These are phyloP conservation scores for Drosophila busckii DNA, from an alignment of 1,140 invertebrate genomes.

Conservation along the genomic window DNA sequence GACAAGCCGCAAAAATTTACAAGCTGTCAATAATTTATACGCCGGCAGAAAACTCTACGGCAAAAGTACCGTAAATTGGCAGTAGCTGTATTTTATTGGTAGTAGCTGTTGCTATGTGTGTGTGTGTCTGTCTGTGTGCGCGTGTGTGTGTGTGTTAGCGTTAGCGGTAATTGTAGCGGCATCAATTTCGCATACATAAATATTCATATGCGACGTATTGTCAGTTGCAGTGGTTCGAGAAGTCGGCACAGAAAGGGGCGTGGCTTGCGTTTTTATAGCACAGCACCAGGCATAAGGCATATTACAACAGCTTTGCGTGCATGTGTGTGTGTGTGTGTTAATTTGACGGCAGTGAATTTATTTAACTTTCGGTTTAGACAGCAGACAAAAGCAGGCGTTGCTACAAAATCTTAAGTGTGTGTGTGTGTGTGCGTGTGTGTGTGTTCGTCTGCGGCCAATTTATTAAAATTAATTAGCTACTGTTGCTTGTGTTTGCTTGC, in stretches of 20 bases:
- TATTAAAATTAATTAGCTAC: slow-evolving; percentile 75
- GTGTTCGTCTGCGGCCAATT: slow-evolving; percentile 53
- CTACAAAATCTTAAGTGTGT: slow-evolving; percentile 12
- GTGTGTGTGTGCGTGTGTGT: slow-evolving; percentile 7
- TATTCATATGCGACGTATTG: slow-evolving; percentile 66
- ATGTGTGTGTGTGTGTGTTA: too few species aligned
- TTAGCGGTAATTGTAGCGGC: slow-evolving; percentile 70
- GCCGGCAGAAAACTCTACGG: slow-evolving; percentile 56
- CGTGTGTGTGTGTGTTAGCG: slow-evolving; percentile 55
- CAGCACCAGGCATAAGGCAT: neutral
- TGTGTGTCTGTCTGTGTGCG: slow-evolving; percentile 14
- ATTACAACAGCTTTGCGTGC: slow-evolving; percentile 34
- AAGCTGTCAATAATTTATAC: slow-evolving; percentile 74
- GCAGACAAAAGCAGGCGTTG: slow-evolving; percentile 15
- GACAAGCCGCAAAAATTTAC: slow-evolving; percentile 59
- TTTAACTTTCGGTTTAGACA: slow-evolving; percentile 64
- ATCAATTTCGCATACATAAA: slow-evolving; percentile 70
- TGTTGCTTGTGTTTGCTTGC: slow-evolving; percentile 26
- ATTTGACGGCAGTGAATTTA: slow-evolving; percentile 67
- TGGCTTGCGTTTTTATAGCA: slow-evolving; percentile 11
- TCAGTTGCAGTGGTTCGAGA: slow-evolving; percentile 36
- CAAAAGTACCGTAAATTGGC: slow-evolving; percentile 70
- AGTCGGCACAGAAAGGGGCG: slow-evolving; percentile 5
- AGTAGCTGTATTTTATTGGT: slow-evolving; percentile 34
- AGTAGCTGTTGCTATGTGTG: slow-evolving; percentile 8